Percentiles rank a stretch among this genome's conserved stretches.
Conservation (phyloP, 2,797 vertebrate genomes). For the Anomalospiza imberbis region DNA sequence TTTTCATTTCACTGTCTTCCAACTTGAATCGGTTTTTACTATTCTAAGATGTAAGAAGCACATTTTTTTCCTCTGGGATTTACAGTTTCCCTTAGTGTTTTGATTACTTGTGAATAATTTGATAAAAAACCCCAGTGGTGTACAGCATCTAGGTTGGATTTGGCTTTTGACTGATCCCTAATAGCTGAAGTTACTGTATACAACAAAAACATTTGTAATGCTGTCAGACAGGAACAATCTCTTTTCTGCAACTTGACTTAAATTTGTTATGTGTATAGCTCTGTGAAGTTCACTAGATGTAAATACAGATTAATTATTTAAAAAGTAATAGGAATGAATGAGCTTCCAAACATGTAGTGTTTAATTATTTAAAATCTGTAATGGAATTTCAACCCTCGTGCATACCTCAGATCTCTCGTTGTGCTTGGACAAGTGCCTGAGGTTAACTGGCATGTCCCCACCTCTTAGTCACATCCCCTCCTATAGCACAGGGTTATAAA, state of each 20-base stretch:
- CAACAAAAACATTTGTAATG: constrained; percentile 46
- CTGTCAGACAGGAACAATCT: constrained; percentile 50
- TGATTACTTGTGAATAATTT: constrained; percentile 42
- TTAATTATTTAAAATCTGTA: constrained; percentile 80
- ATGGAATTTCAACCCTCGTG: constrained; percentile 72
- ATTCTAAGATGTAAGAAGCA: constrained; percentile 14
- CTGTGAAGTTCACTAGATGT: constrained; percentile 73
- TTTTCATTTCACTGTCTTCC: constrained; percentile 1
- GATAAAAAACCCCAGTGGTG: constrained; percentile 27
- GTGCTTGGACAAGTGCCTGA: constrained; percentile 64
- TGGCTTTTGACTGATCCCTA: constrained; percentile 29
- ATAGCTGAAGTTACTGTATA: constrained; percentile 21
- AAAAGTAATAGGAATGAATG: constrained; percentile 77
- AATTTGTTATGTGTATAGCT: constrained; percentile 60
- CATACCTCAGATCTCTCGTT: constrained; percentile 47
- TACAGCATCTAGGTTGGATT: constrained; percentile 23
- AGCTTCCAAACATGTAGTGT: constrained; percentile 74
- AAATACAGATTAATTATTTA: constrained; percentile 81
- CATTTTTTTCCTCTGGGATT: constrained; percentile 40
- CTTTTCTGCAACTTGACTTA: constrained; percentile 47
- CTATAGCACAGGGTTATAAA: background rate
- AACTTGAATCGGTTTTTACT: constrained; percentile 17
- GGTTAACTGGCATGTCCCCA: constrained; percentile 57
- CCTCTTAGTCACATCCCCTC: background rate
- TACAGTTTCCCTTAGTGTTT: constrained; percentile 40